Conservation (phyloP, 2,888 invertebrate genomes). For the Rambutsinella grinnellia region DNA sequence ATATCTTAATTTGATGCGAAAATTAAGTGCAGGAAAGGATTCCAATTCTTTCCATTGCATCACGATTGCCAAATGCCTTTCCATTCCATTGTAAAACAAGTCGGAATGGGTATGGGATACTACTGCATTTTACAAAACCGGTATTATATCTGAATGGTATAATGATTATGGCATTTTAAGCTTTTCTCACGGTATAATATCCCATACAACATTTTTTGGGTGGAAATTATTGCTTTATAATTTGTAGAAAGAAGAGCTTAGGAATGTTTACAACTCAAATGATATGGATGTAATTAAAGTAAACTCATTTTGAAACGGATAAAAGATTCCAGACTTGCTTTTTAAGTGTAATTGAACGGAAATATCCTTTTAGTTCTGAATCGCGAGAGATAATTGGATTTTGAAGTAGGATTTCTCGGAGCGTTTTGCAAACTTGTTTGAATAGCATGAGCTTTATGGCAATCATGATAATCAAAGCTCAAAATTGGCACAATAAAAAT, state of each 20-base stretch:
- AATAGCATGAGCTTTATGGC: conserved; percentile 1
- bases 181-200: not conserved
- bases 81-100: not conserved
- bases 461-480: too few relatives aligned
- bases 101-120: not conserved
- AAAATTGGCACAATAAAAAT: conserved; percentile 43
- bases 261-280: too few relatives aligned
- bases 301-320: too few relatives aligned
- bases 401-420: too few relatives aligned
- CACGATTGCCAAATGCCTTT: not conserved
- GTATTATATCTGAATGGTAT: not conserved
- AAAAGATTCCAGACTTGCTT: too few relatives aligned
- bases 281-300: too few relatives aligned
- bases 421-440: not conserved
- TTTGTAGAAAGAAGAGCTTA: not conserved
- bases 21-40: too few relatives aligned
- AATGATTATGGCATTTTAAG: not conserved
- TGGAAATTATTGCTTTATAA: not conserved
- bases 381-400: too few relatives aligned
- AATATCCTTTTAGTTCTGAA: too few relatives aligned
- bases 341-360: too few relatives aligned
- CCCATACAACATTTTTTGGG: not conserved
- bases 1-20: not conserved
- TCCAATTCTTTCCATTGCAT: too few relatives aligned
- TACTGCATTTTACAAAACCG: too few relatives aligned